These are phyloP conservation scores for Sternotherus odoratus DNA, from an alignment of 2,797 vertebrate species.

Conservation along the genomic window DNA sequence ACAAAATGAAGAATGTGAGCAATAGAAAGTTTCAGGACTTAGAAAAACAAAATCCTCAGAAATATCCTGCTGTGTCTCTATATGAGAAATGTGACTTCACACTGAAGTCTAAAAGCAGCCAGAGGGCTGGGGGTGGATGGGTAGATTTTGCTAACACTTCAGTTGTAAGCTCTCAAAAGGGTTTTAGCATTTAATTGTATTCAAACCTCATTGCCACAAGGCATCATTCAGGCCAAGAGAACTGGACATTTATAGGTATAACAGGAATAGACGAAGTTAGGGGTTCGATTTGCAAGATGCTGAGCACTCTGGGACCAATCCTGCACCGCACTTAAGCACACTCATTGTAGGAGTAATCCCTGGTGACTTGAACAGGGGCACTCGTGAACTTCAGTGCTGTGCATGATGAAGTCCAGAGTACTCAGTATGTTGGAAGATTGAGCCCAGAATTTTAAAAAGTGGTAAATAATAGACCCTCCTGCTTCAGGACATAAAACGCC, in stretches of 20 bases:
- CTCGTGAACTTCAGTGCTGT: not conserved
- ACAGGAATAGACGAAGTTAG: not conserved
- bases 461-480: not conserved
- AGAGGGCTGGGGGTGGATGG: not conserved
- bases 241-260: not conserved
- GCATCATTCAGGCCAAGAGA: not conserved
- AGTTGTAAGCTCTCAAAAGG: not conserved
- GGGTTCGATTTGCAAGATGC: not conserved
- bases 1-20: not conserved
- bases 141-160: not conserved
- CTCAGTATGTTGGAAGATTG: not conserved
- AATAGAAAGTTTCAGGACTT: not conserved
- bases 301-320: not conserved
- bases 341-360: not conserved
- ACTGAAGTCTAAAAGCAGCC: not conserved
- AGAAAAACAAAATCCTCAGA: not conserved
- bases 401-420: not conserved
- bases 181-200: not conserved
- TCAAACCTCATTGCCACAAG: not conserved
- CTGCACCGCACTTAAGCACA: not conserved
- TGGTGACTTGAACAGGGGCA: not conserved
- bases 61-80: not conserved
- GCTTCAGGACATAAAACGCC: not conserved
- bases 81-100: not conserved
- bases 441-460: not conserved